Conservation (phyloP, 1,140 invertebrate species). For the Lysiphlebus fabarum region DNA sequence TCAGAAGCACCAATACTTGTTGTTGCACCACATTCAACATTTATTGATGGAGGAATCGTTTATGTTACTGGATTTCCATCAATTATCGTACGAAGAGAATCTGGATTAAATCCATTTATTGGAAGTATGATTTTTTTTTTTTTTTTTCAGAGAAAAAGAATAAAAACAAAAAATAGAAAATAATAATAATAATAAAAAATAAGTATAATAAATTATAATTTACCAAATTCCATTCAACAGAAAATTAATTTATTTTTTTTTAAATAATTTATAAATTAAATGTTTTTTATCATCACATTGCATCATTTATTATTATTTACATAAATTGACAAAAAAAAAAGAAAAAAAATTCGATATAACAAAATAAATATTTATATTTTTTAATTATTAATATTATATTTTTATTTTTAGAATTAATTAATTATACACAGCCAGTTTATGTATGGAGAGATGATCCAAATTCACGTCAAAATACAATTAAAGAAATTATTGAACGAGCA, state of each 20-base stretch:
- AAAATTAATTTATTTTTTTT: too few species aligned
- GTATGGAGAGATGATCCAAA: slow-evolving; percentile 89
- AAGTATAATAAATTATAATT: slow-evolving; percentile 27
- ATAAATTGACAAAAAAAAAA: too few species aligned
- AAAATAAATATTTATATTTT: too few species aligned
- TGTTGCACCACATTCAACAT: slow-evolving; percentile 83
- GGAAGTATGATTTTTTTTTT: slow-evolving; percentile 69
- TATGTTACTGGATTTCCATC: slow-evolving; percentile 76
- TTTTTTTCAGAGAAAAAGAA: too few species aligned
- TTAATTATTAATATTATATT: neutral
- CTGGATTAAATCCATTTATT: slow-evolving; percentile 72
- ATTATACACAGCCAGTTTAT: slow-evolving; percentile 91
- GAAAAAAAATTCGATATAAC: too few species aligned
- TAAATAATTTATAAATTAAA: too few species aligned
- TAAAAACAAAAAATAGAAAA: neutral
- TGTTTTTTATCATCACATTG: too few species aligned
- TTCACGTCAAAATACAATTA: slow-evolving; percentile 86
- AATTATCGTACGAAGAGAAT: slow-evolving; percentile 76
- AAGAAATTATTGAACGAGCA: slow-evolving; percentile 83
- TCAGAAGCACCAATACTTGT: slow-evolving; percentile 79
- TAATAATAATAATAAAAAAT: slow-evolving; percentile 14
- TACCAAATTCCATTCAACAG: slow-evolving; percentile 2
- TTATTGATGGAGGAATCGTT: slow-evolving; percentile 79
- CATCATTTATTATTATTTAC: too few species aligned
- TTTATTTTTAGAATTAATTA: slow-evolving; percentile 71